A percentile compares a stretch with the other conserved stretches of the same genome.
Evolutionary conservation across 2,113 vertebrate genomes (phyloP).

Genomic region (Strix uralensis): DNA sequence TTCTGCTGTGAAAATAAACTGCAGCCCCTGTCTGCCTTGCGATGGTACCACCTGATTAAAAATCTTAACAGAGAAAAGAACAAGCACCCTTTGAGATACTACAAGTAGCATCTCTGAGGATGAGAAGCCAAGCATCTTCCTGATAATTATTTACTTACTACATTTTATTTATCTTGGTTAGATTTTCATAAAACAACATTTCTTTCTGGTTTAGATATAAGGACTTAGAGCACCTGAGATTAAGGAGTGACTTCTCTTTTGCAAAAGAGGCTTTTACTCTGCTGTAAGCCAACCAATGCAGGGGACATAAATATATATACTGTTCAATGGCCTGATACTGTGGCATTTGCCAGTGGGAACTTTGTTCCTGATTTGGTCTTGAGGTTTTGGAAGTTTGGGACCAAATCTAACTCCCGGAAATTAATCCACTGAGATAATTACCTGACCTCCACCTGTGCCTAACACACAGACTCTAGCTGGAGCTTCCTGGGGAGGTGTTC

Average conservation of each 20-base stretch:
- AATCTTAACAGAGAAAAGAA: neutral
- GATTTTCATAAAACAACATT: neutral
- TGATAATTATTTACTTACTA: neutral
- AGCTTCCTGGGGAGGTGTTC: neutral
- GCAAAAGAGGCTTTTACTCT: neutral
- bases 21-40: neutral
- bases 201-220: neutral
- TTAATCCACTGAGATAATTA: neutral
- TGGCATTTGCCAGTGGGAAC: neutral
- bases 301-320: neutral
- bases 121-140: neutral
- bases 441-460: neutral
- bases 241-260: neutral
- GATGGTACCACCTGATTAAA: neutral
- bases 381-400: neutral
- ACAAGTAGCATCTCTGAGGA: neutral
- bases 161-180: neutral
- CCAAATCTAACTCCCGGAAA: neutral
- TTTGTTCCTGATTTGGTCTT: neutral
- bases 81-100: neutral
- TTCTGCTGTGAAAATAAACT: neutral
- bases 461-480: neutral
- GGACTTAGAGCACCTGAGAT: neutral
- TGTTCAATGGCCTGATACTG: neutral
- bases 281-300: neutral